Percentiles rank a stretch among this genome's conserved stretches.
phyloP scores from a whole-genome alignment of 2,888 invertebrate genomes.

The Galeopsomyia nigrocyanea region DNA sequence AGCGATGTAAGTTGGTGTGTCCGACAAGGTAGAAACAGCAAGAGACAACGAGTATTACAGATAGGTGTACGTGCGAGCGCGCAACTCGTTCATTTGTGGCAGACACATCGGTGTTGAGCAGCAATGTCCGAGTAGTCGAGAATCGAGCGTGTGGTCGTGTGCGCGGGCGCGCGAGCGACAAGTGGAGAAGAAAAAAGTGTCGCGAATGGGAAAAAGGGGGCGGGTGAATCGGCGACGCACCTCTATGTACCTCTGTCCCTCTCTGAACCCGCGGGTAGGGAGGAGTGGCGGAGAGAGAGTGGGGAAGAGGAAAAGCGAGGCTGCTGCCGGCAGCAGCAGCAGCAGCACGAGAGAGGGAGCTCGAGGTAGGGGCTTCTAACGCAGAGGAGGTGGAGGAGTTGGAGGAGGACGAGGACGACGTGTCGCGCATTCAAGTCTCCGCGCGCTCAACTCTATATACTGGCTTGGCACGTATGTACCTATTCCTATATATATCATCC shows the following conservation, averaged over 20 bases:
- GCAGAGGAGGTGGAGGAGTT: conserved; percentile 19
- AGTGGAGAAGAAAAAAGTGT: conserved; percentile 48
- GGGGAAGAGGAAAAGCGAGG: conserved; percentile 33
- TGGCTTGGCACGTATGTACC: too few relatives aligned
- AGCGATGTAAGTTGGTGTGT: too few relatives aligned
- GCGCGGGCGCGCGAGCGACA: conserved; percentile 37
- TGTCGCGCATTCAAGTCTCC: conserved; percentile 68
- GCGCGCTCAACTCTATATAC: conserved; percentile 28
- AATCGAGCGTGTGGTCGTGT: not conserved
- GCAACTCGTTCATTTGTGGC: too few relatives aligned
- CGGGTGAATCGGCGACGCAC: conserved; percentile 42
- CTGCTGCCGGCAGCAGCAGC: not conserved
- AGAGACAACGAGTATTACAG: too few relatives aligned
- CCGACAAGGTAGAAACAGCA: too few relatives aligned
- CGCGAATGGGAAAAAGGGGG: conserved; percentile 52
- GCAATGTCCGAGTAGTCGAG: not conserved
- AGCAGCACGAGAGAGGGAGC: not conserved
- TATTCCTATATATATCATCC: too few relatives aligned
- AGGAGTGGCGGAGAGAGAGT: conserved; percentile 49
- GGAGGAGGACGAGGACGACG: conserved; percentile 47
- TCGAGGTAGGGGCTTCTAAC: conserved; percentile 7
- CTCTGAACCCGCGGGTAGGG: conserved; percentile 41
- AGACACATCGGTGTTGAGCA: too few relatives aligned
- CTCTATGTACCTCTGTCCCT: not conserved
- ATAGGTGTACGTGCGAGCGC: too few relatives aligned